Conservation (phyloP, 2,888 invertebrate genomes). For the Lochmaea crataegi region DNA sequence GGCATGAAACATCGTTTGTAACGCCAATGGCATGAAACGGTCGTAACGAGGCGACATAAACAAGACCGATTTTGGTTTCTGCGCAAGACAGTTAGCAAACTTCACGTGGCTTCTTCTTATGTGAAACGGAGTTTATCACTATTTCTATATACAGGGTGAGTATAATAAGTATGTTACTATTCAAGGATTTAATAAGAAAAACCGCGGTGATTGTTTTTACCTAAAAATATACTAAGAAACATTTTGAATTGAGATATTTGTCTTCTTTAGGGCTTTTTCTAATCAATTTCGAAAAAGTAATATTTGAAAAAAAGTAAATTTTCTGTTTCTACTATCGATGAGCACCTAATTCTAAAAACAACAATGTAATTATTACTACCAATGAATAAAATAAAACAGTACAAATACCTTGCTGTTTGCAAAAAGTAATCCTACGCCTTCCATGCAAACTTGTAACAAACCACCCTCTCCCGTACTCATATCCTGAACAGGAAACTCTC, state of each 20-base stretch:
- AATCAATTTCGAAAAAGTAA: background rate
- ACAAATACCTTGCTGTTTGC: slow-evolving; percentile 96
- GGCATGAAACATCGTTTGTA: no score
- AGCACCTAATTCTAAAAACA: slow-evolving; percentile 39
- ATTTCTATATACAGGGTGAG: background rate
- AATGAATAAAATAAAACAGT: slow-evolving; percentile 16
- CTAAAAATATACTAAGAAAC: background rate
- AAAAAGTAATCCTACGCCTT: slow-evolving; percentile 98
- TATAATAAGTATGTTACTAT: background rate
- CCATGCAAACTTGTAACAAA: slow-evolving; percentile 98
- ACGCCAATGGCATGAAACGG: no score
- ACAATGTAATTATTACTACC: slow-evolving; percentile 25
- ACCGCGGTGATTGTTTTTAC: background rate
- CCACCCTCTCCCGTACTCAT: slow-evolving; percentile 97
- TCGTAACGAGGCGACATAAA: no score
- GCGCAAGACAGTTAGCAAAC: no score
- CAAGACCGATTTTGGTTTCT: no score
- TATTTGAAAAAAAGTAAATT: background rate
- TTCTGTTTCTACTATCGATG: slow-evolving; percentile 27
- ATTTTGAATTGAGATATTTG: background rate
- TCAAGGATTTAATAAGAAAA: background rate
- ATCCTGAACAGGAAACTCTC: slow-evolving; percentile 99
- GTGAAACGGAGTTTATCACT: background rate
- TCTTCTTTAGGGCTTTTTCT: background rate
- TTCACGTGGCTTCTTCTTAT: no score